Conservation (phyloP, 2,113 vertebrate genomes). For the Menidia beryllina region DNA sequence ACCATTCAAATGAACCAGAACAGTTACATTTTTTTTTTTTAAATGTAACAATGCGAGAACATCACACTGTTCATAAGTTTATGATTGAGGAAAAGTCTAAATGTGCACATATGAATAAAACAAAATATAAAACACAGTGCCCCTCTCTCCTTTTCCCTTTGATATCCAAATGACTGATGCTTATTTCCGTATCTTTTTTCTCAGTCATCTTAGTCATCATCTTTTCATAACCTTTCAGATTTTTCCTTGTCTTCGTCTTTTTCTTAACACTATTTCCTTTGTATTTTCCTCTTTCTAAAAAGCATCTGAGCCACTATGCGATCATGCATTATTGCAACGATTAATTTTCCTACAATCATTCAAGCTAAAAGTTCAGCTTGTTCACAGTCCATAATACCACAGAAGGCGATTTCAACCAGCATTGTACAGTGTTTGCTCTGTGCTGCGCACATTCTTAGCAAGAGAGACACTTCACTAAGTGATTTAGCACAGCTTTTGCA, state of each 20-base stretch:
- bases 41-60: no score
- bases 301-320: slow-evolving; percentile 18
- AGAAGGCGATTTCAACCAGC: slow-evolving; percentile 23
- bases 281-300: slow-evolving; percentile 21
- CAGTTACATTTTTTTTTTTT: no score
- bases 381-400: slow-evolving; percentile 10
- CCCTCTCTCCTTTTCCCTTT: background rate
- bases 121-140: no score
- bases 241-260: no score
- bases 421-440: slow-evolving; percentile 17
- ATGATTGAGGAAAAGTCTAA: no score
- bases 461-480: slow-evolving; percentile 42
- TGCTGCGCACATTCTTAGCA: slow-evolving; percentile 43
- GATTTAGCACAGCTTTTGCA: slow-evolving; percentile 71
- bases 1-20: no score
- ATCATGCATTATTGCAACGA: slow-evolving; percentile 23
- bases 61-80: no score
- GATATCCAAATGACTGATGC: slow-evolving; percentile 35
- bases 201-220: slow-evolving; percentile 34
- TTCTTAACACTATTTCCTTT: slow-evolving; percentile 17
- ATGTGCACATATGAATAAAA: no score
- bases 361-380: slow-evolving; percentile 18
- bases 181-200: slow-evolving; percentile 5
- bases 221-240: background rate
- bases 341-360: slow-evolving; percentile 23